Evolutionary conservation across 2,113 vertebrate species (phyloP).

Genomic region (Felis catus): DNA sequence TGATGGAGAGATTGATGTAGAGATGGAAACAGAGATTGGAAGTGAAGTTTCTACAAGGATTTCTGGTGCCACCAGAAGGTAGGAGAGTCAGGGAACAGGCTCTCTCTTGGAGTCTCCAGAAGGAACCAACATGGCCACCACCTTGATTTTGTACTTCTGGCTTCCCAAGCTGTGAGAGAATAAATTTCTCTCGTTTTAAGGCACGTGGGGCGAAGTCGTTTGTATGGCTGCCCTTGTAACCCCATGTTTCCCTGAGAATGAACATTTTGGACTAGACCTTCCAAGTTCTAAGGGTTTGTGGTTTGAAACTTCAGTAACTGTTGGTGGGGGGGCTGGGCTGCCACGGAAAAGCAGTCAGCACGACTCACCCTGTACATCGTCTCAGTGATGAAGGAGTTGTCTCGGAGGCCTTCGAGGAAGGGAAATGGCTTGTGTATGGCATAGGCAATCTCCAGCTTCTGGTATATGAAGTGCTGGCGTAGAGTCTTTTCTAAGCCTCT

Average conservation of each 20-base stretch:
- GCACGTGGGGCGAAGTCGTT: neutral
- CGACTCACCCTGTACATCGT: slow-evolving; percentile 50
- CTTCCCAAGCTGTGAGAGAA: neutral
- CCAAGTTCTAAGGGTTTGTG: neutral
- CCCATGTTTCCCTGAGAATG: neutral
- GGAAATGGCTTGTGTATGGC: slow-evolving; percentile 73
- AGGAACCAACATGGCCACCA: neutral
- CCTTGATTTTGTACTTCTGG: neutral
- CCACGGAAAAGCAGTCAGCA: fast-evolving
- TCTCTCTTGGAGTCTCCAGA: neutral
- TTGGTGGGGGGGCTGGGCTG: neutral
- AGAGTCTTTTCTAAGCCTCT: slow-evolving; percentile 40
- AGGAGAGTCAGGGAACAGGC: neutral
- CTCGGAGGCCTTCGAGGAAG: slow-evolving; percentile 64
- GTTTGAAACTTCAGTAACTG: neutral
- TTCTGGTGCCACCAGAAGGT: neutral
- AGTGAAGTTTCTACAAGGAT: neutral
- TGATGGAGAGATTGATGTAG: neutral
- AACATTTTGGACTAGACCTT: neutral
- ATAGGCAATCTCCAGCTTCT: slow-evolving; percentile 61
- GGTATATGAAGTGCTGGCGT: slow-evolving; percentile 45
- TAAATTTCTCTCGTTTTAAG: neutral
- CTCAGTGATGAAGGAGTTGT: slow-evolving; percentile 61
- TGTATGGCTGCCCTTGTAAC: neutral
- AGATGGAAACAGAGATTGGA: neutral